Conservation (phyloP, 2,797 vertebrate species). For the Antennarius maculatus region DNA sequence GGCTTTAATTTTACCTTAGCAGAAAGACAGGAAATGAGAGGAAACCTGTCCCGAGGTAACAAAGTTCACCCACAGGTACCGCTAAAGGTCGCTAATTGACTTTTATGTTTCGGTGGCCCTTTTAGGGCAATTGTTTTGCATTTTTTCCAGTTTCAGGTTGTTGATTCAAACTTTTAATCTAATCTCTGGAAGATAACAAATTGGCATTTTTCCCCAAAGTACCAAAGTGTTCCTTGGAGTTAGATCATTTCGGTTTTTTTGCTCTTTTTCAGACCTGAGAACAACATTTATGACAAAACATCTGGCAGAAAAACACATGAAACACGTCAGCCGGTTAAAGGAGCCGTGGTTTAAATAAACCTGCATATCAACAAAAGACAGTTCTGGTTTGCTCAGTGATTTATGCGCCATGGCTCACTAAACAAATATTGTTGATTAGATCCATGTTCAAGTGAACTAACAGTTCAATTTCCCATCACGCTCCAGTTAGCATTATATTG, state of each 20-base stretch:
- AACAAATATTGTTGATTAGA: conserved; percentile 41
- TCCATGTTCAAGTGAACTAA: conserved; percentile 48
- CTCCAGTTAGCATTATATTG: conserved; percentile 56
- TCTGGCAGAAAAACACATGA: no score
- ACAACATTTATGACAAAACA: no score
- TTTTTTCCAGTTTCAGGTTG: neutral
- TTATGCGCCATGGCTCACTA: conserved; percentile 16
- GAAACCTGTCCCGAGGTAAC: conserved; percentile 1
- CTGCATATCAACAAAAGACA: neutral
- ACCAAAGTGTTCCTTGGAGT: neutral
- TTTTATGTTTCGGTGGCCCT: neutral
- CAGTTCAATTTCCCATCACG: conserved; percentile 29
- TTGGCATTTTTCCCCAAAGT: neutral
- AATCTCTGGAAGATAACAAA: neutral
- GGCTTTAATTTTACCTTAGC: conserved; percentile 2
- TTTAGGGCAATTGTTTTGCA: neutral
- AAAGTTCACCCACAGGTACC: neutral
- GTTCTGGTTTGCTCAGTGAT: conserved; percentile 3
- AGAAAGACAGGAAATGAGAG: neutral
- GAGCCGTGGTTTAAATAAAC: conserved; percentile 4
- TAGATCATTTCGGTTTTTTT: neutral
- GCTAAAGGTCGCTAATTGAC: conserved; percentile 4
- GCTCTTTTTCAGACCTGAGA: no score
- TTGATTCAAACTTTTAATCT: neutral
- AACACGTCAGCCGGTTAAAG: neutral